Base-by-base conservation (phyloP, 2,797 vertebrate genomes). In the Melanotaenia maccullochi region DNA sequence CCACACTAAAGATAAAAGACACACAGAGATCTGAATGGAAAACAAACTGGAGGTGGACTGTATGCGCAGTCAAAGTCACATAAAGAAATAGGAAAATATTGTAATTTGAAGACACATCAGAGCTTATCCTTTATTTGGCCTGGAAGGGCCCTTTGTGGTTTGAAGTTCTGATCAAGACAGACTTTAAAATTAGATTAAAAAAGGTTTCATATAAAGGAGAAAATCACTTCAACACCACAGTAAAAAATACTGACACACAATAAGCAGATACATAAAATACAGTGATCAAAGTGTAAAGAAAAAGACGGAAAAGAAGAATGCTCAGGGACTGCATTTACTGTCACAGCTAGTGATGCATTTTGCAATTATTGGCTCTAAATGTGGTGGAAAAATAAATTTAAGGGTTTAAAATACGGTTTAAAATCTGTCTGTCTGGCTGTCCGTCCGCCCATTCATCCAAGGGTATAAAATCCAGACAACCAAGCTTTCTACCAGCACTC, bases 1-100 rank as follows among this genome's bases (percentile, higher is more conserved):
- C 74, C 69, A 78, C 68, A 25, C 4, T 51, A 24, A 63, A 78
- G 74, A 87, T 73, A 68, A 68, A 81, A 76, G 75, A 73, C 60
- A 67, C 70, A 76, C 38, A 22, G 42, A 73, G 64, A 54, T 60
- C 63, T 67, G 58, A n/a, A 33, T 6, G 7, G 44, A 75, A 87
- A 84, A 79, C 68, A 80, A 79, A 81, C 54, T 59, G 20, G 12
- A 78, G 38, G 52, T 2, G 3, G 33, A 65, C 30, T 69, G 44
- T 35, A 4, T 44, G 49, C 36, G 4, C 33, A 55, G 65, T 55
- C 67, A 72, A 18, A 28, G 2, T 28, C 60, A 28, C 65, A 76
- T 56, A 67, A 66, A 65, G 5, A 22, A 8, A 7, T 1, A 22
- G 42, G 67, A 33, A 60, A 64, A 40, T 13, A 13, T 44, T 18